Evolutionary conservation across 2,113 vertebrate genomes (phyloP).

Genomic region (Dendrocopos noguchii): DNA sequence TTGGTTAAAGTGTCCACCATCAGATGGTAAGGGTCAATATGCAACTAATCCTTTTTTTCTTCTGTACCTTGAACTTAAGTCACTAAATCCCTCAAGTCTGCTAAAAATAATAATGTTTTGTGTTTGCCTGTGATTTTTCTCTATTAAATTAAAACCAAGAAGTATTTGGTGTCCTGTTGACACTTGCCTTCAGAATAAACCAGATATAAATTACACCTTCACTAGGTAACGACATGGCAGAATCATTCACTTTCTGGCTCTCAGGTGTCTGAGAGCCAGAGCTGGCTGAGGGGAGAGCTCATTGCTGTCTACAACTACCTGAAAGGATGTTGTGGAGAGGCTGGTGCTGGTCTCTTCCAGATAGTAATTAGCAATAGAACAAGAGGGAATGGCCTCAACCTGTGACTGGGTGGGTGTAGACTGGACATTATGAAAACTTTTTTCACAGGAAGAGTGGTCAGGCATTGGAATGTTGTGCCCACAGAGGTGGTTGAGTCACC

Average conservation of each 20-base stretch:
- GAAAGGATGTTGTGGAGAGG: too few species aligned
- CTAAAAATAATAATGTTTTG: not conserved
- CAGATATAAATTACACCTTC: not conserved
- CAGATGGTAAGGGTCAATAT: not conserved
- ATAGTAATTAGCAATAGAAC: too few species aligned
- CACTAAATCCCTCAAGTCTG: not conserved
- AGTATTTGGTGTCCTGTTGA: not conserved
- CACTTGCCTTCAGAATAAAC: not conserved
- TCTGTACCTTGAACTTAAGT: not conserved
- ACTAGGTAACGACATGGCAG: not conserved
- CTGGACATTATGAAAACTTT: too few species aligned
- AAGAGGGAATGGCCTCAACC: too few species aligned
- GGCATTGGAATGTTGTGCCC: too few species aligned
- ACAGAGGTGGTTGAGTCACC: too few species aligned
- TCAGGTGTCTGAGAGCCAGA: not conserved
- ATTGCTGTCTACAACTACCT: too few species aligned
- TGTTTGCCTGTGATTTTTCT: not conserved
- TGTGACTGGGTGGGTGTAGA: too few species aligned
- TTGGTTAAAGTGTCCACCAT: not conserved
- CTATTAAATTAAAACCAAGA: not conserved
- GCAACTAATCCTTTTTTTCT: not conserved
- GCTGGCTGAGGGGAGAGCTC: too few species aligned
- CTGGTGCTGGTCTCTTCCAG: too few species aligned
- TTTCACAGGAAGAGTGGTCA: too few species aligned
- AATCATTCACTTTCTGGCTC: not conserved